Base-by-base conservation (phyloP, 2,888 invertebrate genomes). In the Ophion obscuratus region DNA sequence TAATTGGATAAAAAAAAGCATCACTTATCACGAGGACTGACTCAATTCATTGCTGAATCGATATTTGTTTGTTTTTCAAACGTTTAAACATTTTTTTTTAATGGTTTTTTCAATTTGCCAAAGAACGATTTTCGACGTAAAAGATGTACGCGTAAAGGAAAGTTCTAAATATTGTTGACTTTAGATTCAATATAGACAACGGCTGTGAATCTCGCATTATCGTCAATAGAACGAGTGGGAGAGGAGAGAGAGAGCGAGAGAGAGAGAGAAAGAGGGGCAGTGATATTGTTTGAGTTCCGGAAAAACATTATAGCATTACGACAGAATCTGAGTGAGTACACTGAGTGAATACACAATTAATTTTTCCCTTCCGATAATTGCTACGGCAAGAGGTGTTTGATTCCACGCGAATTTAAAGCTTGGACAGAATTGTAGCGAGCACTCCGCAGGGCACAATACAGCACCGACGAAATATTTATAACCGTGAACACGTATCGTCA, bases 301-400 rank as follows among this genome's bases (percentile, higher is more conserved):
- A 82, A 75, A 70, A 85, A 68, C 83, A 80, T 67, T 31, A 61
- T 67, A 66, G 24, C 83, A 83, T 86, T 83, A 83, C 85, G 85
- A 83, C 62, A 79, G 24, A 80, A 71, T 75, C 62, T 74, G 73
- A 83, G 86, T 86, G 83, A 86, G 81, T 86, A 86, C n/a, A n/a
- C n/a, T n/a, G n/a, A n/a, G n/a, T n/a, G n/a, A 59, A 53, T 36
- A 59, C 31, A 10, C 20, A 10, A 14, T 9, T 59, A 14, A 40
- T 40, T 70, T n/a, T n/a, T 11, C 74, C 14, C 36, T 53, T 14
- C 5, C 20, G n/a, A 53, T 70, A 24, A 40, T 53, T 47, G 1
- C 1, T 2, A 1, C 4, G 14, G 2, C 24, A 17, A 53, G 47
- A 27, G 9, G 24, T 70, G 24, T 40, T 20, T 6, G 17, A 61